Conservation (phyloP, 2,113 vertebrate species). For the Rhegmatorhina hoffmannsi region DNA sequence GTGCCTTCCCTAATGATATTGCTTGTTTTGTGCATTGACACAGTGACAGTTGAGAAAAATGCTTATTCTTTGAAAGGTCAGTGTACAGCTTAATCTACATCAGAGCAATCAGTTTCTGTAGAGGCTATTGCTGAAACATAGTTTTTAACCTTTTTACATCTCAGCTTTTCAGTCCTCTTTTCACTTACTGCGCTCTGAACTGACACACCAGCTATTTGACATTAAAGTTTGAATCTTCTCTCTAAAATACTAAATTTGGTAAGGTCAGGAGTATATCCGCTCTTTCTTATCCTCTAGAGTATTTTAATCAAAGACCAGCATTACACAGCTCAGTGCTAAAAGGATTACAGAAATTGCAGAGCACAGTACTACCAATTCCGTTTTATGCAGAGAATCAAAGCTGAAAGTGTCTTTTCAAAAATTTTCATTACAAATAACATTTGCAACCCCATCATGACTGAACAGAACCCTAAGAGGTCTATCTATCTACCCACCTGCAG, state of each 20-base stretch:
- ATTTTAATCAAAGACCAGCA: constrained; percentile 46
- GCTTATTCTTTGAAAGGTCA: constrained; percentile 74
- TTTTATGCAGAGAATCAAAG: not conserved
- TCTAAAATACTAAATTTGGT: constrained; percentile 38
- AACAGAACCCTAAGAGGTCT: not conserved
- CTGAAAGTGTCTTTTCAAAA: not conserved
- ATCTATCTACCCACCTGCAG: not conserved
- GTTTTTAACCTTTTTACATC: constrained; percentile 74
- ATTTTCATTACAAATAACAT: not conserved
- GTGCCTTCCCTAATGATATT: constrained; percentile 66
- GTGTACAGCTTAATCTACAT: constrained; percentile 64
- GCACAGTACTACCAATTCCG: not conserved
- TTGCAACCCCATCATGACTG: not conserved
- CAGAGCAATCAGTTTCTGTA: constrained; percentile 52
- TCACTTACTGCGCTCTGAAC: not conserved
- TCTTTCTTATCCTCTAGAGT: constrained; percentile 4
- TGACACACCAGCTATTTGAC: constrained; percentile 5
- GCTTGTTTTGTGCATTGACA: constrained; percentile 53
- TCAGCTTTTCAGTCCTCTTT: constrained; percentile 41
- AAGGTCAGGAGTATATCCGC: constrained; percentile 1
- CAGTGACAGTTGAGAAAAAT: constrained; percentile 74
- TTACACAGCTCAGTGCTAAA: constrained; percentile 54
- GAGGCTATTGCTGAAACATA: constrained; percentile 57
- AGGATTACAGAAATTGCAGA: constrained; percentile 45
- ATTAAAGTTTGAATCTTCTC: constrained; percentile 35